Base-by-base conservation (phyloP, 2,888 invertebrate species). In the Ernsta delagoae region DNA sequence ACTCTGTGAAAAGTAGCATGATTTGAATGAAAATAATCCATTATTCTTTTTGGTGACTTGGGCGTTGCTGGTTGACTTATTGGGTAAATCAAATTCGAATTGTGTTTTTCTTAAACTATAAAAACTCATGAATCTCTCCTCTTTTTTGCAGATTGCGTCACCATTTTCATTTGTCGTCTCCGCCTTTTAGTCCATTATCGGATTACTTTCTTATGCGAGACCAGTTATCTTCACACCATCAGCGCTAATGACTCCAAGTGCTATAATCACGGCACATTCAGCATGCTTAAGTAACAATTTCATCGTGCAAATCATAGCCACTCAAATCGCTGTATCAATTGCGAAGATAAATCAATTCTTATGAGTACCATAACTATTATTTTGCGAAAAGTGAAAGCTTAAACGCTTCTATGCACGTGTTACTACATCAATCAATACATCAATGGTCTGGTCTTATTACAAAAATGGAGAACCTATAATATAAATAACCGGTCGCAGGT, bases 401-500 rank as follows among this genome's bases (percentile, higher is more conserved):
- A 50, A 62, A 56, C 56, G 48, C 48, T 61, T 31, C n/a, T 36
- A 3, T 50, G 65, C 66, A 60, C 65, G 57, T 53, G 59, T 62
- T 53, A 61, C 12, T 71, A 73, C 70, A 70, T 72, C 71, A 72
- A 77, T 74, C 76, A 70, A 77, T 77, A 79, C 81, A 81, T 82
- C 77, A 75, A 81, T 81, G 78, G 80, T 71, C 70, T 24, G 24
- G 24, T 71, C 70, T 71, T 75, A 75, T 68, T 60, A 68, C 61
- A 45, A 69, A 72, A 70, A 70, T 70, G 71, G 72, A 70, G 62
- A 74, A 72, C 72, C 72, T 70, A 75, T 74, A 71, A 73, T 68
- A 72, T 73, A 57, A 34, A 73, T 65, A 69, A 90, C 91, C 87
- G 82, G 91, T 90, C 87, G 73, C 77, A 78, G 11, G 79, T 80